These are phyloP conservation scores for Gymnoscelis rufifasciata DNA, from an alignment of 2,888 invertebrate species.

Conservation along the genomic window DNA sequence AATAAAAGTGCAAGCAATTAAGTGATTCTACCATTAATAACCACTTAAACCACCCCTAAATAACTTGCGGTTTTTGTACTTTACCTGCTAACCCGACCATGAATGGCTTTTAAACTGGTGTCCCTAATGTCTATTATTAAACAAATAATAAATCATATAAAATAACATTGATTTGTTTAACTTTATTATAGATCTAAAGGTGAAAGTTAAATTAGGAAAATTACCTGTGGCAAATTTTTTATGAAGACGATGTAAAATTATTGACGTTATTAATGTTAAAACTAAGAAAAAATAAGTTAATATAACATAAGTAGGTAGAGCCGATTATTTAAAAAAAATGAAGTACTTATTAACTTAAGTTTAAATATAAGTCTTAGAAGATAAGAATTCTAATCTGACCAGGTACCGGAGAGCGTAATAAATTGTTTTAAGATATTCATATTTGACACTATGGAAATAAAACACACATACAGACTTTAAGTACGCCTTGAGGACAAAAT, in stretches of 20 bases:
- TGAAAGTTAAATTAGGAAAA: neutral
- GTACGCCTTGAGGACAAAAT: constrained; percentile 10
- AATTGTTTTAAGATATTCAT: too few species aligned
- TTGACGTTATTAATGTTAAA: too few species aligned
- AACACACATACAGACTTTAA: constrained; percentile 1
- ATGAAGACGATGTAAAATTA: too few species aligned
- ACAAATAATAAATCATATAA: constrained; percentile 22
- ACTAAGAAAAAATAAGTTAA: too few species aligned
- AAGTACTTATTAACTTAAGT: too few species aligned
- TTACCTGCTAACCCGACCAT: constrained; percentile 21
- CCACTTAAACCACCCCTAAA: neutral
- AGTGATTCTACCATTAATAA: constrained; percentile 6
- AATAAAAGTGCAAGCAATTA: constrained; percentile 13
- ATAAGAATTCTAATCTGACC: too few species aligned
- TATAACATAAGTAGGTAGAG: too few species aligned
- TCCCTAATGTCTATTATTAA: constrained; percentile 21
- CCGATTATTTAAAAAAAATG: too few species aligned
- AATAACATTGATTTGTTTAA: constrained; percentile 21
- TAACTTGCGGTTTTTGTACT: constrained; percentile 13
- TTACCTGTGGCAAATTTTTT: too few species aligned
- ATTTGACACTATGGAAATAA: neutral
- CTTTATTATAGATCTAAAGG: neutral
- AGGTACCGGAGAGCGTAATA: too few species aligned
- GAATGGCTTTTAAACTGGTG: constrained; percentile 15
- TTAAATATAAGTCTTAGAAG: too few species aligned